Base-by-base conservation (phyloP, 1,140 invertebrate genomes). In the Sarcophaga peregrina region DNA sequence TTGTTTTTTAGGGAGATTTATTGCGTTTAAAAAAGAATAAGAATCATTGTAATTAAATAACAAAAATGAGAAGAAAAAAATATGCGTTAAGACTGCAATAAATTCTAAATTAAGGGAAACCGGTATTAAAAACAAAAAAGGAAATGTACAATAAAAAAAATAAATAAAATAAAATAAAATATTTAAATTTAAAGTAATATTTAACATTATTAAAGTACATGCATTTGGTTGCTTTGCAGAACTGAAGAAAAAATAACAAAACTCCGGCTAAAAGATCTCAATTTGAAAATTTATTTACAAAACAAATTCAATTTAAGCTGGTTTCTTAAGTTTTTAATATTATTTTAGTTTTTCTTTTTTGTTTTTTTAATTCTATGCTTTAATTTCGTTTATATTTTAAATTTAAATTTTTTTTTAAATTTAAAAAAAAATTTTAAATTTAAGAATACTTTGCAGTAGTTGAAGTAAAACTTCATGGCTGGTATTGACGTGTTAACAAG, bases 401-500 rank as follows among this genome's bases (percentile, higher is more conserved):
- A 15, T 15, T 62, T 0, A n/a, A 68, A 20, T 68, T 68, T 68
- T 20, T n/a, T n/a, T n/a, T n/a, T n/a, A n/a, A n/a, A 68, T 68
- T 20, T 20, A 0, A 68, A 68, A 68, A 68, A 20, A 68, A 25
- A 20, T 68, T 68, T 68, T 68, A 0, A 20, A 68, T 25, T 10
- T n/a, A 68, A 58, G 54, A 20, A 20, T 68, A 68, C 15, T 62
- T 15, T 17, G 20, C 6, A 68, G 13, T n/a, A n/a, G n/a, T 11
- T n/a, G 54, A 58, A 15, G n/a, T 7, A 58, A 58, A 58, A 3
- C 15, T 3, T 7, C 2, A 13, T 68, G 62, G 7, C n/a, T 68
- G 62, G 62, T 68, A 68, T 68, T 68, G 62, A 68, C 20, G 62
- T 68, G 62, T 68, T 68, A 68, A 68, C 62, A 68, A 68, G 62